Evolutionary conservation across 1,140 invertebrate species (phyloP).

Genomic region (Stenopsyche tienmushanensis): DNA sequence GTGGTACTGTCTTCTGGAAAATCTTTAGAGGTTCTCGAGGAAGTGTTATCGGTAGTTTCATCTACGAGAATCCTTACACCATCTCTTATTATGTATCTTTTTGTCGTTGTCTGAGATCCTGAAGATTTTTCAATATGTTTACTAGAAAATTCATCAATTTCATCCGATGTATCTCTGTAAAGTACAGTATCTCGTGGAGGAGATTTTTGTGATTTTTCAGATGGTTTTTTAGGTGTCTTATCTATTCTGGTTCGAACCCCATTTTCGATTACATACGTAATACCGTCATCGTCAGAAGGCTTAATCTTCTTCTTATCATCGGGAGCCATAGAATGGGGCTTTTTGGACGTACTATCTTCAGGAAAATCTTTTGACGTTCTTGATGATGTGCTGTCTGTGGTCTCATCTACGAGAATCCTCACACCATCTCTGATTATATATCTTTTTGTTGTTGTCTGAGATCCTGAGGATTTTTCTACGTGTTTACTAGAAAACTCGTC

Average conservation of each 20-base stretch:
- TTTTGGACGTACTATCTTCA: not conserved
- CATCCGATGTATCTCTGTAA: not conserved
- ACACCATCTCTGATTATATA: conserved; percentile 38
- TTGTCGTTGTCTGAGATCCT: conserved; percentile 16
- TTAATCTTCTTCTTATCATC: conserved; percentile 16
- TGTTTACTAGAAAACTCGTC: not conserved
- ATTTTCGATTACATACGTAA: conserved; percentile 33
- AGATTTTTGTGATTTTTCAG: not conserved
- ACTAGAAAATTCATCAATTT: not conserved
- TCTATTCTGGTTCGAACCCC: conserved; percentile 23
- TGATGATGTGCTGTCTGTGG: not conserved
- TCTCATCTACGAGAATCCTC: conserved; percentile 15
- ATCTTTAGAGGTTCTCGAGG: not conserved
- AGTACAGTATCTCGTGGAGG: not conserved
- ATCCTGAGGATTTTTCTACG: not conserved
- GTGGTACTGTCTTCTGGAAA: not conserved
- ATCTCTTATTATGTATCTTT: conserved; percentile 41
- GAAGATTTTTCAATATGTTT: not conserved
- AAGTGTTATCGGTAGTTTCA: conserved; percentile 4
- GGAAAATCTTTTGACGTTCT: conserved; percentile 16
- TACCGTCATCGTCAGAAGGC: not conserved
- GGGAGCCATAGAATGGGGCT: not conserved
- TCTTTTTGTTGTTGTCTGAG: conserved; percentile 36
- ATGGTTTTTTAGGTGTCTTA: conserved; percentile 6
- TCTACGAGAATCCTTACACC: conserved; percentile 27